Evolutionary conservation across 1,140 invertebrate species (phyloP), one percentile per base, ranked within the genome.

Genomic region (Phortica variegata): DNA sequence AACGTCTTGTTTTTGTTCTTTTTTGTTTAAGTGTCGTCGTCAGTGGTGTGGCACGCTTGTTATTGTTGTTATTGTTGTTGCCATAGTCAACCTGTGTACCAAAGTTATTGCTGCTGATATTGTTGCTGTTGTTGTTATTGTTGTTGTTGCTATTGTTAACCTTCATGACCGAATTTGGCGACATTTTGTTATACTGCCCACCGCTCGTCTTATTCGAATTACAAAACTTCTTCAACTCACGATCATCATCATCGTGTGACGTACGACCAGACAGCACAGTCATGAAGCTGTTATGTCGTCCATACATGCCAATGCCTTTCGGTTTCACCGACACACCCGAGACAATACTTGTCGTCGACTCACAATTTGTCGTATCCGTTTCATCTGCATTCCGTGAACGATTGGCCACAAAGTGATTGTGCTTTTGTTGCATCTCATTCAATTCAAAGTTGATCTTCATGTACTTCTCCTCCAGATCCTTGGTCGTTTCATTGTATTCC

Each of bases 401-500:
- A 2, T 45, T 41, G 37, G 36, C 38, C 7, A 60, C 60, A 23
- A 68, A 70, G 0, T 60, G 47, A 12, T 65, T 41, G 36, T 73
- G 65, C 34, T 73, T 73, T 40, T 65, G 61, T 23, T 73, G 60
- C 70, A 73, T 73, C 37, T 68, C 70, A 48, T 41, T 58, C 8
- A 73, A 52, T 36, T 73, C 70, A 10, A 43, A 44, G 13, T 73
- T 73, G 37, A 73, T 73, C 20, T 59, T 70, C 62, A 71, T 60
- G 36, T 73, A 73, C 40, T 73, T 73, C 32, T 60, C 65, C 36
- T 73, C 70, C 44, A 73, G 50, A 26, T 68, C 60, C 43, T 61
- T 61, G 26, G 70, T 70, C 12, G 62, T 68, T 7, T 73, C 65
- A 15, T 73, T 73, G 36, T 73, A 73, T 18, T 73, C 70, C 17